Conservation (phyloP, 2,888 invertebrate genomes). For the Hermodice carunculata region DNA sequence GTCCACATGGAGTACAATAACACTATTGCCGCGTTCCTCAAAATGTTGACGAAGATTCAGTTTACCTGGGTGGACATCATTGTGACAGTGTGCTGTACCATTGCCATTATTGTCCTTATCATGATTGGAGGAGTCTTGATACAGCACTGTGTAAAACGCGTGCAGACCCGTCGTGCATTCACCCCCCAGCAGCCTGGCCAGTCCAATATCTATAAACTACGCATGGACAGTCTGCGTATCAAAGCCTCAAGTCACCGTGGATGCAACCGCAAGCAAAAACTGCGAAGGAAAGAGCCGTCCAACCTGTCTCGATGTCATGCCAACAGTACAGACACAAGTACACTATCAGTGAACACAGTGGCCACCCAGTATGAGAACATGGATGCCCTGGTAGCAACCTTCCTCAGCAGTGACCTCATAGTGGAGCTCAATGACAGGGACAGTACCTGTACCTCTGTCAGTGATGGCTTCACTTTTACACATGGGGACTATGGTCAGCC, state of each 20-base stretch:
- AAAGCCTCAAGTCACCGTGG: too few species aligned
- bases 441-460: slow-evolving; percentile 28
- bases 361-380: slow-evolving; percentile 23
- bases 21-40: too few species aligned
- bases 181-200: background rate
- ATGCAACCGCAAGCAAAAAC: too few species aligned
- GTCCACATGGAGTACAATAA: too few species aligned
- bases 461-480: slow-evolving; percentile 25
- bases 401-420: slow-evolving; percentile 23
- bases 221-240: slow-evolving; percentile 1
- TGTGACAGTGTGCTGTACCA: slow-evolving; percentile 12
- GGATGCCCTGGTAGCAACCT: slow-evolving; percentile 26
- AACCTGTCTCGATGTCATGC: background rate
- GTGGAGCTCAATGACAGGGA: slow-evolving; percentile 29
- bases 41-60: slow-evolving; percentile 2
- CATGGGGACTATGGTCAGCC: slow-evolving; percentile 5
- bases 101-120: slow-evolving; percentile 4
- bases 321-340: background rate
- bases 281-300: too few species aligned
- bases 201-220: background rate
- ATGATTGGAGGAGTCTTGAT: slow-evolving; percentile 4
- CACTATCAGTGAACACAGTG: background rate
- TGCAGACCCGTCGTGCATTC: too few species aligned
- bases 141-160: background rate
- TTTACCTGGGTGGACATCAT: slow-evolving; percentile 26